phyloP scores from a whole-genome alignment of 2,113 vertebrate species.

The Cebidichthys violaceus region DNA sequence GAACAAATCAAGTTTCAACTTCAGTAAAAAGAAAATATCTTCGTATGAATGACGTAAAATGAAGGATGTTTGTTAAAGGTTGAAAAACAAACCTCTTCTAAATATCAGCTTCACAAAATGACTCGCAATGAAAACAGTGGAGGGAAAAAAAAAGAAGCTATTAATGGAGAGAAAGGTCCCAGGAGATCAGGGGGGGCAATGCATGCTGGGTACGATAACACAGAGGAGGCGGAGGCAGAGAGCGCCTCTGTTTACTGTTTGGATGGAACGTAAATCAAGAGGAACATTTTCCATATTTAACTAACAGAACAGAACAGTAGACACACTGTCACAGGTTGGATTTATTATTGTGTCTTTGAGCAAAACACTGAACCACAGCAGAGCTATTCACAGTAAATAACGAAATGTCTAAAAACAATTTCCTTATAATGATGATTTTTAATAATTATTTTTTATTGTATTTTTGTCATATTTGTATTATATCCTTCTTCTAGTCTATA shows the following conservation, averaged over 20 bases:
- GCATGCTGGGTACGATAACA: conserved; percentile 59
- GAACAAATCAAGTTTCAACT: background rate
- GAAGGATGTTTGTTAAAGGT: background rate
- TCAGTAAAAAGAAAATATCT: background rate
- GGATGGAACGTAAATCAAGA: background rate
- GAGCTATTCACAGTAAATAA: background rate
- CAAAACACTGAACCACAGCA: background rate
- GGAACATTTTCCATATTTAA: conserved; percentile 29
- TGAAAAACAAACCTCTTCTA: background rate
- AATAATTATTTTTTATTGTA: too few species aligned
- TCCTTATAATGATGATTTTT: too few species aligned
- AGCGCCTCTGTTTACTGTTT: conserved; percentile 34
- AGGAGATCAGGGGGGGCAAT: conserved; percentile 36
- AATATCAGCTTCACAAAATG: background rate
- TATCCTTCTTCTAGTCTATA: too few species aligned
- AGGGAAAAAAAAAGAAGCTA: conserved; percentile 4
- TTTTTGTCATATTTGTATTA: too few species aligned
- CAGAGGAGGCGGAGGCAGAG: conserved; percentile 1
- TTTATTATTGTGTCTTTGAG: background rate
- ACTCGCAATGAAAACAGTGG: conserved; percentile 24
- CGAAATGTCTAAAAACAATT: background rate
- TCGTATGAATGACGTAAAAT: background rate
- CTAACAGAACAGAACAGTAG: background rate
- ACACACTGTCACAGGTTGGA: background rate
- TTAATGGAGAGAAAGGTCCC: conserved; percentile 46